Evolutionary conservation across 2,113 vertebrate genomes (phyloP).

Genomic region (Tichodroma muraria): DNA sequence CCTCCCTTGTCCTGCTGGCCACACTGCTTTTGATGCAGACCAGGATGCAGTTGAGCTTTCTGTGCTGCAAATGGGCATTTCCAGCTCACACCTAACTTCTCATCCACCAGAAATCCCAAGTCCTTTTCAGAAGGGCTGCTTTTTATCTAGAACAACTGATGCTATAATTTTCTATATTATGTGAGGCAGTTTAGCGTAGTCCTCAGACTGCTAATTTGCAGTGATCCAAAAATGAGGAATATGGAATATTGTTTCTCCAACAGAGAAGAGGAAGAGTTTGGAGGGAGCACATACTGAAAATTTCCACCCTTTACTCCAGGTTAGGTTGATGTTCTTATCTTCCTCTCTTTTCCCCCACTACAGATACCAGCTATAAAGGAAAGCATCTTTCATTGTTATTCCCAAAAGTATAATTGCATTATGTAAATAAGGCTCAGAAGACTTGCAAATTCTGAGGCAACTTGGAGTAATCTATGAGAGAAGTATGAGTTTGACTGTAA

Average conservation of each 20-base stretch:
- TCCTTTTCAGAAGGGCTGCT: neutral
- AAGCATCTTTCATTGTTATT: neutral
- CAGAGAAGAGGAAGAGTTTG: neutral
- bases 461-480: neutral
- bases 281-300: neutral
- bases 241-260: neutral
- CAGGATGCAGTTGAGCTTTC: neutral
- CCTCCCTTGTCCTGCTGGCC: neutral
- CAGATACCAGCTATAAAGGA: neutral
- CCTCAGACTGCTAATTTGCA: neutral
- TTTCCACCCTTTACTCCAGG: neutral
- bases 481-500: neutral
- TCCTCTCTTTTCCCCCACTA: neutral
- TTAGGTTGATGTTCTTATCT: neutral
- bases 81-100: neutral
- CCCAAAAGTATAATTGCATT: neutral
- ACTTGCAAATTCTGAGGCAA: neutral
- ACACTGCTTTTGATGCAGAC: neutral
- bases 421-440: neutral
- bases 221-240: neutral
- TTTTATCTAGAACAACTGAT: neutral
- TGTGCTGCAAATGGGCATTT: neutral
- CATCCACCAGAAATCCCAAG: neutral
- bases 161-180: neutral
- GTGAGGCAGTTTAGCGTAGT: neutral